A percentile compares a stretch with the other conserved stretches of the same genome.
Conservation (phyloP, 2,888 invertebrate species). For the Fissipunctia ypsillon region DNA sequence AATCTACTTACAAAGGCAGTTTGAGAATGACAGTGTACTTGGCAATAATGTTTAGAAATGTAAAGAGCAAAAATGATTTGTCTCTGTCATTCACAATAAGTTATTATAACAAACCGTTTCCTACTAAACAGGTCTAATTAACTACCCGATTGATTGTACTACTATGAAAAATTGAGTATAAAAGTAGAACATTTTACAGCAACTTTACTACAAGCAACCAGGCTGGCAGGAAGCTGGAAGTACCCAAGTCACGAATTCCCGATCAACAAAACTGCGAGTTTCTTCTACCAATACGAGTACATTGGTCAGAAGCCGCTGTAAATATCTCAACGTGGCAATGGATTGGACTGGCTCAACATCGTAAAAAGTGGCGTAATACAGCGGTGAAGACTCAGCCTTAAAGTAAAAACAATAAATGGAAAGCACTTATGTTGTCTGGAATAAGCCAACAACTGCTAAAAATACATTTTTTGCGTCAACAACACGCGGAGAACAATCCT, state of each 20-base stretch:
- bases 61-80: background rate
- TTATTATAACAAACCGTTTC: background rate
- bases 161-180: conserved; percentile 11
- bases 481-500: background rate
- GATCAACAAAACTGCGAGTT: conserved; percentile 59
- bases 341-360: conserved; percentile 50
- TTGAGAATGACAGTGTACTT: background rate
- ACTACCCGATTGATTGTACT: background rate
- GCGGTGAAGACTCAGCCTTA: conserved; percentile 1
- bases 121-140: background rate
- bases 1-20: conserved; percentile 10
- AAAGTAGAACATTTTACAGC: conserved; percentile 11
- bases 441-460: background rate
- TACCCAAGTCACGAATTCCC: conserved; percentile 49
- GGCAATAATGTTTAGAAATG: conserved; percentile 8
- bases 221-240: conserved; percentile 1
- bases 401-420: conserved; percentile 4
- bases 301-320: conserved; percentile 55
- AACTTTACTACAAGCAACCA: conserved; percentile 5
- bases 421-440: background rate
- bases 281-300: conserved; percentile 57
- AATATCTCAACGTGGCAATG: conserved; percentile 55
- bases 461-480: background rate
- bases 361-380: conserved; percentile 43
- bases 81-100: background rate